Conservation (phyloP, 1,140 invertebrate genomes). For the Lepidotrigona ventralis region DNA sequence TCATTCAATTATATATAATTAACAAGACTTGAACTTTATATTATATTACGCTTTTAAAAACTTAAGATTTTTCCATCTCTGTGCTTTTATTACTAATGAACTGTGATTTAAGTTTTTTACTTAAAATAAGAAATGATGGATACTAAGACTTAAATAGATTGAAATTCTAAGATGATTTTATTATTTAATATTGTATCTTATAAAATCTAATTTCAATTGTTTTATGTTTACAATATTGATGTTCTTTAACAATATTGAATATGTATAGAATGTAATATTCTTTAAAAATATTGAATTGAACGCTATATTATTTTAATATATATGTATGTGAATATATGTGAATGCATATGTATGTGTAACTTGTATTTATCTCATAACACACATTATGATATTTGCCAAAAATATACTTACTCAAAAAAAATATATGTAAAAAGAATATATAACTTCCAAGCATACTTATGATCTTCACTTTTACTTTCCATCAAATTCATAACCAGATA, state of each 20-base stretch:
- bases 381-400: not conserved
- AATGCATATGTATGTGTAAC: not conserved
- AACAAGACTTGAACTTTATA: not conserved
- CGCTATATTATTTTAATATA: not conserved
- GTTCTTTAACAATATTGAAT: not conserved
- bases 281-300: not conserved
- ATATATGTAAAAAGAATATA: constrained; percentile 6
- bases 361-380: not conserved
- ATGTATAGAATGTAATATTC: not conserved
- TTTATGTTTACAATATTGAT: not conserved
- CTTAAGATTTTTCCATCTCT: not conserved
- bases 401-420: constrained; percentile 16
- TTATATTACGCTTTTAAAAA: not conserved
- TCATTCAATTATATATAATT: not conserved
- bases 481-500: not conserved
- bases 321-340: not conserved
- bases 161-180: not conserved
- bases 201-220: not conserved
- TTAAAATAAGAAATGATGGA: not conserved
- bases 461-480: not conserved
- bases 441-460: not conserved
- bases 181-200: not conserved
- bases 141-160: too few species aligned
- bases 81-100: not conserved
- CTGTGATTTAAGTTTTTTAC: constrained; percentile 3